Conservation (phyloP, 1,140 invertebrate genomes). For the Pseudoatta argentina region DNA sequence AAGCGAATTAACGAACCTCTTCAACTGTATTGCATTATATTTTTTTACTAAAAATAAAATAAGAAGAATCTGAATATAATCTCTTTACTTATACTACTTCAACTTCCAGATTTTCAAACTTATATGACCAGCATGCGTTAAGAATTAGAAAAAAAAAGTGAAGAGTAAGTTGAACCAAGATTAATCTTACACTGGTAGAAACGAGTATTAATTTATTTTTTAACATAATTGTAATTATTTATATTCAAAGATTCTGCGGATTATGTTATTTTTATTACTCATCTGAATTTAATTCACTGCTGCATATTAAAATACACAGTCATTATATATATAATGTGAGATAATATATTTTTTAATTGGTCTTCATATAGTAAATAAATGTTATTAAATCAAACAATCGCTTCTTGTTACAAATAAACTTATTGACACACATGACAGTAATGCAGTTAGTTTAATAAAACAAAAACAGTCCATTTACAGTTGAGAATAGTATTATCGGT, state of each 20-base stretch:
- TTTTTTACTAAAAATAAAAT: not conserved
- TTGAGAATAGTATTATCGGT: not conserved
- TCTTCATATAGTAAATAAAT: conserved; percentile 3
- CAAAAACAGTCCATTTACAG: too few relatives aligned
- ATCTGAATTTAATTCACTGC: not conserved
- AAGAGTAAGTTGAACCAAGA: too few relatives aligned
- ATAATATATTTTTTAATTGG: conserved; percentile 11
- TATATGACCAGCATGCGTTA: too few relatives aligned
- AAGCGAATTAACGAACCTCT: not conserved
- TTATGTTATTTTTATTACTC: not conserved
- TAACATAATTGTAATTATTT: too few relatives aligned
- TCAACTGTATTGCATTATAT: not conserved
- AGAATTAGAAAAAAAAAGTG: too few relatives aligned
- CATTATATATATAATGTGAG: too few relatives aligned
- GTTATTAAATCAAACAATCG: not conserved
- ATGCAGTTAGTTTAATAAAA: not conserved
- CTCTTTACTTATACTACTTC: too few relatives aligned
- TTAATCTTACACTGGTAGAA: too few relatives aligned
- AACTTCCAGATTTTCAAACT: too few relatives aligned
- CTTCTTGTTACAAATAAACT: not conserved
- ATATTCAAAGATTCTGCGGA: too few relatives aligned
- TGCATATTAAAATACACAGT: too few relatives aligned
- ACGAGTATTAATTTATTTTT: too few relatives aligned
- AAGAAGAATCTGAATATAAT: not conserved
- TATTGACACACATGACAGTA: not conserved